phyloP scores from a whole-genome alignment of 2,888 invertebrate genomes.

The Synergus japonicus region DNA sequence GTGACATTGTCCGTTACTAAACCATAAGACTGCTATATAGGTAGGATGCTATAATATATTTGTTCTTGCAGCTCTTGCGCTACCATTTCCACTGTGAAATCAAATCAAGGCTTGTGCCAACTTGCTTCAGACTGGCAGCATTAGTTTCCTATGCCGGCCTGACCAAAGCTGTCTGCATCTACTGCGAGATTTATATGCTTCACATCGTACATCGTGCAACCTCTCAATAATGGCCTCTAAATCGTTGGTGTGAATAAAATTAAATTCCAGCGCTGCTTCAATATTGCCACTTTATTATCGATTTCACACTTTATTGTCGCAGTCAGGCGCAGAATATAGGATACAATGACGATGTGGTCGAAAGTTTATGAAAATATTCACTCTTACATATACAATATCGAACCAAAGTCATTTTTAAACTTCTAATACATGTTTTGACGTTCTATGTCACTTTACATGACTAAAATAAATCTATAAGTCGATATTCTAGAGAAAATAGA shows the following conservation, averaged over 20 bases:
- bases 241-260: not conserved
- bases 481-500: not conserved
- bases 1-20: not conserved
- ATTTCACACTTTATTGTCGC: conserved; percentile 20
- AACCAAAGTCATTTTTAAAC: too few species aligned
- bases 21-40: not conserved
- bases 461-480: too few species aligned
- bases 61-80: not conserved
- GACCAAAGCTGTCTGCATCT: conserved; percentile 3
- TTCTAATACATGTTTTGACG: not conserved
- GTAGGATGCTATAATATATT: not conserved
- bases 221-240: not conserved
- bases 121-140: not conserved
- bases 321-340: not conserved
- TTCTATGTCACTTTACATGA: not conserved
- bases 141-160: not conserved
- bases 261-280: not conserved
- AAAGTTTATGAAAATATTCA: conserved; percentile 8
- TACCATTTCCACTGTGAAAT: not conserved
- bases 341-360: not conserved
- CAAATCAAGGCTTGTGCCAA: not conserved
- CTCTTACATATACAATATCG: not conserved
- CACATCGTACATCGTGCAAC: not conserved
- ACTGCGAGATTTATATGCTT: conserved; percentile 16
- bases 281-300: conserved; percentile 15